A percentile compares a stretch with the other conserved stretches of the same genome.
Conservation (phyloP, 2,888 invertebrate genomes). For the Pomacea canaliculata region DNA sequence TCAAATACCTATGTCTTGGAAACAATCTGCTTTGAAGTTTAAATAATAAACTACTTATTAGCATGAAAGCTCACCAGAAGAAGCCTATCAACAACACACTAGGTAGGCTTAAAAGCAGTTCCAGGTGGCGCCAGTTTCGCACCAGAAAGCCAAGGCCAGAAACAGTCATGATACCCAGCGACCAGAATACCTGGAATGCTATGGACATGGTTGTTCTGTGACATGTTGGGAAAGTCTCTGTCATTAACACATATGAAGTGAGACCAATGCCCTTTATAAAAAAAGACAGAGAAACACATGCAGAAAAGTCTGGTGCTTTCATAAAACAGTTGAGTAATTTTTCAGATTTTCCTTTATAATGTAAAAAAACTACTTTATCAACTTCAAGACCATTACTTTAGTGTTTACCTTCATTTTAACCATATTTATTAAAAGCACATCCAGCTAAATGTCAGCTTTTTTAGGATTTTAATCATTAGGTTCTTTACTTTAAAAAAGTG, state of each 20-base stretch:
- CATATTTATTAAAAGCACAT: too few species aligned
- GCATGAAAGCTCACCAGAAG: slow-evolving; percentile 7
- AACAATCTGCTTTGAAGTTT: too few species aligned
- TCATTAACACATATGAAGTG: slow-evolving; percentile 53
- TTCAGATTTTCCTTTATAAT: background rate
- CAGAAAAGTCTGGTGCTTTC: background rate
- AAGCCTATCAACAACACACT: slow-evolving; percentile 38
- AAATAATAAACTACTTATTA: too few species aligned
- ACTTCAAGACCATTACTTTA: background rate
- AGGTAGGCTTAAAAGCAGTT: slow-evolving; percentile 53
- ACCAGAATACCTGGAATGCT: slow-evolving; percentile 56
- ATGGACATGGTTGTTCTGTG: slow-evolving; percentile 52
- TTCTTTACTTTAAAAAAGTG: too few species aligned
- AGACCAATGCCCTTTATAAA: slow-evolving; percentile 53
- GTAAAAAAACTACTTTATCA: background rate
- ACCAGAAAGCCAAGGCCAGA: slow-evolving; percentile 53
- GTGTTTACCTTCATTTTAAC: too few species aligned
- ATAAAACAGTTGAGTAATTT: background rate
- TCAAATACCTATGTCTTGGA: too few species aligned
- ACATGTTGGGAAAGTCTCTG: slow-evolving; percentile 52
- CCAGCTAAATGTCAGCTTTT: too few species aligned
- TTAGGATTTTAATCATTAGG: too few species aligned
- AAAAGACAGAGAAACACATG: background rate
- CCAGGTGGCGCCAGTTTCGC: slow-evolving; percentile 54
- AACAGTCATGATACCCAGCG: slow-evolving; percentile 51